Base-by-base conservation (phyloP, 2,888 invertebrate species). In the Tromatobia lineatoria region DNA sequence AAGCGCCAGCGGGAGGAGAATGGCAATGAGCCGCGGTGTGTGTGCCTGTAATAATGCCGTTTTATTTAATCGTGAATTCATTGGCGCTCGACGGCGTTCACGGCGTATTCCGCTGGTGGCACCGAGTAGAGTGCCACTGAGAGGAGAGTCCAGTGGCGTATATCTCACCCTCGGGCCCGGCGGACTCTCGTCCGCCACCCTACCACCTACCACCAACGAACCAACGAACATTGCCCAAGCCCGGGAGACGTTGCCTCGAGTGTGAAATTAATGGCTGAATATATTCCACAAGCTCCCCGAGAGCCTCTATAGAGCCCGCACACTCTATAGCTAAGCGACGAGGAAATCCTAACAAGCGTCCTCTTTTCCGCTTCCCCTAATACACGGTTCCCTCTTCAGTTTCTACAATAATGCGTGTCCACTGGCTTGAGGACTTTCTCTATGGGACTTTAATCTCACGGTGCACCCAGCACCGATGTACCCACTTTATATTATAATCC, bases 31-130 rank as follows among this genome's bases (percentile, higher is more conserved):
- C 38, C 75, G 15, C n/a, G n/a, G n/a, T n/a, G 75, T 71, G 70
- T 66, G 69, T 25, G 66, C 52, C 73, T 50, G 73, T 82, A 82
- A 82, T 73, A 78, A 78, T 82, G 78, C 73, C 77, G 69, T 82
- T 82, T 82, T 82, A 78, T 82, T 82, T 82, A 59, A 73, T 59
- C 82, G 73, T 78, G 67, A 59, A 82, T 82, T 82, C 78, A 78
- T 78, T 82, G 69, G 78, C 52, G 47, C 61, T n/a, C 77, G n/a
- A n/a, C 73, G 13, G 34, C 71, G 57, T 71, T 66, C 66, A 52
- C 64, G n/a, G n/a, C n/a, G 66, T 57, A 57, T 38, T 38, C 25
- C 7, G 13, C 15, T 18, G 59, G 25, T 47, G 23, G n/a, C 50
- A 54, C 18, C 50, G 13, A 25, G 18, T 15, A 20, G 29, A 25